These are phyloP conservation scores for Ia io DNA, from an alignment of 2,113 vertebrate genomes.

Conservation along the genomic window DNA sequence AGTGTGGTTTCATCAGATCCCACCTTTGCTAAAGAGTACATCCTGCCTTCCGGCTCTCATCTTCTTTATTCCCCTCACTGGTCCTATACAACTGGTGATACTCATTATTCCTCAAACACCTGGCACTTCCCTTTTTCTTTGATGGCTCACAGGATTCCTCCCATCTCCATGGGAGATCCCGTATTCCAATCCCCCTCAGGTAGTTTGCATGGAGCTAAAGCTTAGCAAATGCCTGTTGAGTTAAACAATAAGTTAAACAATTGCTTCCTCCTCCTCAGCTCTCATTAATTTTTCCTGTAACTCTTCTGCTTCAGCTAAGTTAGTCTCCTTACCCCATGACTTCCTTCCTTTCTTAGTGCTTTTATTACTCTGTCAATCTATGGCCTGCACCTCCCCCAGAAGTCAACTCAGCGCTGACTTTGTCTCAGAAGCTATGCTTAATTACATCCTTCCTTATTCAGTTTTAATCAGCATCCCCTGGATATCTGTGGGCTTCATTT, in stretches of 20 bases:
- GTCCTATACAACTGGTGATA: neutral
- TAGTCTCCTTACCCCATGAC: constrained; percentile 49
- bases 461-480: constrained; percentile 4
- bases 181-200: neutral
- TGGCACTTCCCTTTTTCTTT: neutral
- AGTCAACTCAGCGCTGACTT: constrained; percentile 6
- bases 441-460: neutral
- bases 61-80: neutral
- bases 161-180: neutral
- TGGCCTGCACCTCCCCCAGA: neutral
- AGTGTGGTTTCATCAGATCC: neutral
- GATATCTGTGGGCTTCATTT: neutral
- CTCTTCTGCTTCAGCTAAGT: constrained; percentile 46
- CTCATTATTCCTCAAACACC: neutral
- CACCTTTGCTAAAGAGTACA: constrained; percentile 4
- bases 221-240: neutral
- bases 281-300: constrained; percentile 49
- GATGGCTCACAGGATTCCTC: neutral
- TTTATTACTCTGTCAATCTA: constrained; percentile 56
- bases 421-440: constrained; percentile 30
- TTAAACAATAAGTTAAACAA: constrained; percentile 42
- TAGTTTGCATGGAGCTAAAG: neutral
- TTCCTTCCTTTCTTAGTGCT: constrained; percentile 68
- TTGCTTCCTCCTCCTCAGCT: neutral
- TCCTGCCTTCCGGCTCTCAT: neutral